Conservation (phyloP, 2,888 invertebrate genomes). For the Maniola hyperantus region DNA sequence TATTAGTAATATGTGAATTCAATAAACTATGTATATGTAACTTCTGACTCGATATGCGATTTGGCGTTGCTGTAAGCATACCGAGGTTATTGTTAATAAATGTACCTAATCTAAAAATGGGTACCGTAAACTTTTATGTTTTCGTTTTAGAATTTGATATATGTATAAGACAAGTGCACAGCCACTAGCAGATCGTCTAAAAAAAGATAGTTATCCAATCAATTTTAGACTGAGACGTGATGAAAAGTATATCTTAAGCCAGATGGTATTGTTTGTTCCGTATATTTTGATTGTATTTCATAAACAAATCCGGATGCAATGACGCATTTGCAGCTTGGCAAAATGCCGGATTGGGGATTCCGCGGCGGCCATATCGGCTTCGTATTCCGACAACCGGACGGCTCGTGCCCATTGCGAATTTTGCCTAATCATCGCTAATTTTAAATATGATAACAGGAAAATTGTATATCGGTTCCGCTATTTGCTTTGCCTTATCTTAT, state of each 20-base stretch:
- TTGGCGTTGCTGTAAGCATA: too few relatives aligned
- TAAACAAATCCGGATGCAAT: constrained; percentile 17
- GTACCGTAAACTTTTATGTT: too few relatives aligned
- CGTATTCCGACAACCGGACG: constrained; percentile 50
- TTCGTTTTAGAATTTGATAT: too few relatives aligned
- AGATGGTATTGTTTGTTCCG: constrained; percentile 18
- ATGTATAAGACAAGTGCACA: not conserved
- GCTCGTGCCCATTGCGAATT: constrained; percentile 45
- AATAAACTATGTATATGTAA: too few relatives aligned
- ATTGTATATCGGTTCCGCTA: not conserved
- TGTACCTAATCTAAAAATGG: too few relatives aligned
- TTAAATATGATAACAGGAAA: constrained; percentile 28
- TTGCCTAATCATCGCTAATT: constrained; percentile 40
- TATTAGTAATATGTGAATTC: too few relatives aligned
- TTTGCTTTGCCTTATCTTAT: constrained; percentile 10
- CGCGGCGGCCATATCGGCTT: constrained; percentile 43
- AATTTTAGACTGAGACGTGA: not conserved
- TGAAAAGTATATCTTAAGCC: constrained; percentile 4
- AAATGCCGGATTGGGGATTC: constrained; percentile 51
- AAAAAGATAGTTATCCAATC: not conserved
- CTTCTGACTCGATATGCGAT: too few relatives aligned
- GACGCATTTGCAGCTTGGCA: constrained; percentile 32
- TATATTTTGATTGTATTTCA: constrained; percentile 17
- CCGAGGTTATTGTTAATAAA: too few relatives aligned
- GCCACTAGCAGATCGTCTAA: not conserved